These are phyloP conservation scores for Camelus bactrianus DNA, from an alignment of 2,113 vertebrate genomes.

Conservation along the genomic window DNA sequence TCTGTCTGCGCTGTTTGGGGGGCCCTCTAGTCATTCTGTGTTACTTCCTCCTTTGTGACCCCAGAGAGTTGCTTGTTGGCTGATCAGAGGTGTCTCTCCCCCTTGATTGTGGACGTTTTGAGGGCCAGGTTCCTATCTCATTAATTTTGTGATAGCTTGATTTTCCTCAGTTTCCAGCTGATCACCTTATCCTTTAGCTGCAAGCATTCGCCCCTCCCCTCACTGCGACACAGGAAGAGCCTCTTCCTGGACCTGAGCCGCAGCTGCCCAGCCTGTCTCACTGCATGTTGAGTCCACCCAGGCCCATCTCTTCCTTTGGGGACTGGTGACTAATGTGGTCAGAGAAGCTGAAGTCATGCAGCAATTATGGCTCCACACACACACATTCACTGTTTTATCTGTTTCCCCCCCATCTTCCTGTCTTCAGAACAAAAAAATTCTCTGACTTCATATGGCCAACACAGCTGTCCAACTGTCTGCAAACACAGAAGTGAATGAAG, in stretches of 20 bases:
- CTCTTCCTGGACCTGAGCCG: neutral
- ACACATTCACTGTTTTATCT: conserved; percentile 64
- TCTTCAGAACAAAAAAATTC: conserved; percentile 87
- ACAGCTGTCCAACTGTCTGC: conserved; percentile 88
- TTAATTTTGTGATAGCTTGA: neutral
- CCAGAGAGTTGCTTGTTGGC: neutral
- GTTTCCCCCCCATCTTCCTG: conserved; percentile 68
- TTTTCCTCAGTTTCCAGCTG: neutral
- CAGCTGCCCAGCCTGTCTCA: neutral
- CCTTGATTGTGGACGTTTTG: neutral
- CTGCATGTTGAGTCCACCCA: conserved; percentile 56
- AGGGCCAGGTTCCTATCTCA: neutral
- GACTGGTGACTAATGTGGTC: conserved; percentile 84
- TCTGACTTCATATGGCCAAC: conserved; percentile 81
- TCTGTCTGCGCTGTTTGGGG: neutral
- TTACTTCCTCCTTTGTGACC: neutral
- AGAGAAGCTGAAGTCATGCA: conserved; percentile 85
- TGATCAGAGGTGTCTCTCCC: neutral
- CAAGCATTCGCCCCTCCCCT: neutral
- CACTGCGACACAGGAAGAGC: rapidly evolving
- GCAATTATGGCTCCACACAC: conserved; percentile 78
- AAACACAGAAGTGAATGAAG: conserved; percentile 82
- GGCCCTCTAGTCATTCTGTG: neutral
- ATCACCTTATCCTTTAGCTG: neutral
- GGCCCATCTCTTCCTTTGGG: conserved; percentile 71